Conservation (phyloP, 2,888 invertebrate species). For the Muschampia plurimacula region DNA sequence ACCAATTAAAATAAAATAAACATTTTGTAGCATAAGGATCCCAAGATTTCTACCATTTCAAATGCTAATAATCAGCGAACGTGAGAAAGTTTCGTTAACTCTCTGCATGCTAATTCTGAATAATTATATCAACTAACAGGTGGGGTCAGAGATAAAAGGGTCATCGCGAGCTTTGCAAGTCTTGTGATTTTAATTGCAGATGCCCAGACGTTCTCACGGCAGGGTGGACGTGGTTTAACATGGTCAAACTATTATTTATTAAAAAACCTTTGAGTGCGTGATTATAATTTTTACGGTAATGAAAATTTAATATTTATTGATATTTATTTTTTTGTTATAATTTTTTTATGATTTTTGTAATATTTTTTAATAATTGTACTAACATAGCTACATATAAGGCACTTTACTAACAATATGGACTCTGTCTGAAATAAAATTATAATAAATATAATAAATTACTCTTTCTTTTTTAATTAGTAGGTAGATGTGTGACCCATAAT, state of each 20-base stretch:
- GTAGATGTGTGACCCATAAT: no score
- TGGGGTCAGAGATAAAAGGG: conserved; percentile 71
- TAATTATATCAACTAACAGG: conserved; percentile 69
- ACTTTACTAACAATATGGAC: no score
- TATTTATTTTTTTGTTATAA: no score
- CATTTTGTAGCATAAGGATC: background rate
- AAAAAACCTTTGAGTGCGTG: background rate
- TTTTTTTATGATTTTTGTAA: no score
- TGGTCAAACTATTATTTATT: background rate
- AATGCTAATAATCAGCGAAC: conserved; percentile 35
- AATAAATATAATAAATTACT: no score
- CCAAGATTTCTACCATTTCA: conserved; percentile 2
- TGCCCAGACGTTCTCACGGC: conserved; percentile 27
- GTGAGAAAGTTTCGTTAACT: conserved; percentile 54
- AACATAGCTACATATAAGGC: no score
- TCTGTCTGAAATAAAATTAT: no score
- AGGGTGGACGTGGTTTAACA: conserved; percentile 9
- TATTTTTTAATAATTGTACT: no score
- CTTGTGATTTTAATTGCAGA: conserved; percentile 38
- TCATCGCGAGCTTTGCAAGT: conserved; percentile 59
- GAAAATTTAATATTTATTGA: no score
- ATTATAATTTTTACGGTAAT: no score
- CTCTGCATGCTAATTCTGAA: conserved; percentile 51
- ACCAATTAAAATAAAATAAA: background rate
- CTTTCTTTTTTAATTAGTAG: no score